Base-by-base conservation (phyloP, 2,113 vertebrate genomes). In the Glareola pratincola region DNA sequence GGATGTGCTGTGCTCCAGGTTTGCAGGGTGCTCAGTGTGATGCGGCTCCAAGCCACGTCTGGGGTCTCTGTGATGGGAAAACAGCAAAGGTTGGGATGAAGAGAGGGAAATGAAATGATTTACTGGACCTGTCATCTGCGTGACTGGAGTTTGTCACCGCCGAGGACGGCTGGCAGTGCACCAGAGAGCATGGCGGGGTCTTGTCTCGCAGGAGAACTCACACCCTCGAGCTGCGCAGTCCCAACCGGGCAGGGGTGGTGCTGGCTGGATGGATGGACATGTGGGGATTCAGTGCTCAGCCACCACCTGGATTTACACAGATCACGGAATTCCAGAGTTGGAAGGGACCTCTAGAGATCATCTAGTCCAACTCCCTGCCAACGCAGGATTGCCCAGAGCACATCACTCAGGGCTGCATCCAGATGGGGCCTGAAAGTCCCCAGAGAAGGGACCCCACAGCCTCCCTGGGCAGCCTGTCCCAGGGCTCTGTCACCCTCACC, bases 231-330 rank as follows among this genome's bases (percentile, higher is more conserved):
- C 45, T 59, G 4, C 6, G 7, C 11, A 8, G 74, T 50, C 48
- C 75, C 0, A 0, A 4, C 6, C 0, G 2, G 24, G 27, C 39
- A 15, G 36, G 36, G 4, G n/a, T 21, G 12, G 54, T 14, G 21
- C 66, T 48, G 47, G 14, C n/a, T 53, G 66, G 20, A 6, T 1
- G 23, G 54, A 29, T 3, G 47, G 45, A 47, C 5, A 1, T 9
- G 1, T 43, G 29, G 34, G 50, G 10, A 7, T 34, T 19, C 6
- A 9, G 53, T 43, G 27, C 78, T 83, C 34, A 45, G 48, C 41
- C 59, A 8, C 50, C 43, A 3, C 24, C 29, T 26, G 17, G 23
- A 3, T 22, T 47, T 15, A 47, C 34, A 22, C 20, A 41, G 56
- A 39, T 39, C 39, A 39, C 39, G 11, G 39, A 39, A 39, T 39